phyloP scores from a whole-genome alignment of 2,888 invertebrate species.

The Crepidodera aurea region DNA sequence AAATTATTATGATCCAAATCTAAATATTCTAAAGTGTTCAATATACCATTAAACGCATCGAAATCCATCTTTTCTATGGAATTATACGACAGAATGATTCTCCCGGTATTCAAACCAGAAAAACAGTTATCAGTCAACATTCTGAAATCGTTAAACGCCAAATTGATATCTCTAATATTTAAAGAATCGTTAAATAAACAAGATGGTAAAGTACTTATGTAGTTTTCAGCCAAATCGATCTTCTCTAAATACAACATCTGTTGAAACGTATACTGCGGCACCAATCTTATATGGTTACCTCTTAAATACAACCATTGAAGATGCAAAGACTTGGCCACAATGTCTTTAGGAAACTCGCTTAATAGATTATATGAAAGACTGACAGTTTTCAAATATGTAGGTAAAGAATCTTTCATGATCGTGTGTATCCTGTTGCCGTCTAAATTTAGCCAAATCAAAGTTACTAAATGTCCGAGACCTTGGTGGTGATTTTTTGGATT shows the following conservation, averaged over 20 bases:
- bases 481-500: conserved; percentile 52
- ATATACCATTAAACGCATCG: conserved; percentile 76
- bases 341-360: conserved; percentile 72
- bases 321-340: conserved; percentile 69
- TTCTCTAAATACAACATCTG: conserved; percentile 70
- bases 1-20: conserved; percentile 85
- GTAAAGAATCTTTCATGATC: conserved; percentile 70
- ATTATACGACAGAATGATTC: conserved; percentile 83
- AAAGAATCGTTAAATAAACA: conserved; percentile 75
- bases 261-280: conserved; percentile 64
- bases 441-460: conserved; percentile 73
- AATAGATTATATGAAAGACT: conserved; percentile 79
- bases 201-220: conserved; percentile 73
- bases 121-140: conserved; percentile 74
- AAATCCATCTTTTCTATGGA: conserved; percentile 74
- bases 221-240: conserved; percentile 85
- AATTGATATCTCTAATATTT: conserved; percentile 80
- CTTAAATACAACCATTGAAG: conserved; percentile 76
- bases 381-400: conserved; percentile 72
- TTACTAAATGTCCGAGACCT: conserved; percentile 61
- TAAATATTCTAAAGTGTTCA: conserved; percentile 80
- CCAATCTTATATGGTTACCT: conserved; percentile 67
- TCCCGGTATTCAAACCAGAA: conserved; percentile 74
- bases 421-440: conserved; percentile 76
- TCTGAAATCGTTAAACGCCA: conserved; percentile 81